phyloP scores from a whole-genome alignment of 2,888 invertebrate species.

The Asteroscopus sphinx region DNA sequence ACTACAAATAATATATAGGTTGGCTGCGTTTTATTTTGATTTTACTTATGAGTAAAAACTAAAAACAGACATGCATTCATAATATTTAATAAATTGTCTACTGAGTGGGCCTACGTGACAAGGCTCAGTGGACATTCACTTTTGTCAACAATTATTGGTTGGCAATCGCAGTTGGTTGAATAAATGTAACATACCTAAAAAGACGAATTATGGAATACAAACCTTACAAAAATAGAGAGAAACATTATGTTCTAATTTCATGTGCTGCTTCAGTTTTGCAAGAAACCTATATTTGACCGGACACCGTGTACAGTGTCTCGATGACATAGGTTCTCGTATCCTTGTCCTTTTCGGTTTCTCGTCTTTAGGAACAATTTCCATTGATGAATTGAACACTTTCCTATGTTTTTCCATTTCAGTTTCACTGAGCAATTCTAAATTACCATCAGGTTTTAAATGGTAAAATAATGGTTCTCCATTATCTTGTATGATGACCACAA shows the following conservation, averaged over 20 bases:
- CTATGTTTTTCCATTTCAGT: constrained; percentile 46
- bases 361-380: constrained; percentile 1
- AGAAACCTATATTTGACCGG: constrained; percentile 80
- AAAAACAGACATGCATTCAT: too few relatives aligned
- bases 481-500: constrained; percentile 71
- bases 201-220: too few relatives aligned
- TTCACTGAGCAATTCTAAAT: constrained; percentile 49
- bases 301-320: constrained; percentile 73
- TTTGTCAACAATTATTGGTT: too few relatives aligned
- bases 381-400: constrained; percentile 19
- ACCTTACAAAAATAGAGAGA: constrained; percentile 81
- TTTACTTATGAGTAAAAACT: too few relatives aligned
- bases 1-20: too few relatives aligned
- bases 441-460: constrained; percentile 56
- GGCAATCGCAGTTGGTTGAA: too few relatives aligned
- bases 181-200: too few relatives aligned
- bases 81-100: too few relatives aligned
- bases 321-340: constrained; percentile 76
- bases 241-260: constrained; percentile 76
- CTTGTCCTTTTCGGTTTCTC: constrained; percentile 62
- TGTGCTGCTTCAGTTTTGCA: constrained; percentile 78
- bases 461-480: constrained; percentile 61
- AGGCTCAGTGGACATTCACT: too few relatives aligned
- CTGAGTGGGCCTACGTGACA: too few relatives aligned
- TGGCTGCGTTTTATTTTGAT: too few relatives aligned